A percentile compares a stretch with the other conserved stretches of the same genome.
Conservation (phyloP, 2,113 vertebrate species). For the Bos taurus region DNA sequence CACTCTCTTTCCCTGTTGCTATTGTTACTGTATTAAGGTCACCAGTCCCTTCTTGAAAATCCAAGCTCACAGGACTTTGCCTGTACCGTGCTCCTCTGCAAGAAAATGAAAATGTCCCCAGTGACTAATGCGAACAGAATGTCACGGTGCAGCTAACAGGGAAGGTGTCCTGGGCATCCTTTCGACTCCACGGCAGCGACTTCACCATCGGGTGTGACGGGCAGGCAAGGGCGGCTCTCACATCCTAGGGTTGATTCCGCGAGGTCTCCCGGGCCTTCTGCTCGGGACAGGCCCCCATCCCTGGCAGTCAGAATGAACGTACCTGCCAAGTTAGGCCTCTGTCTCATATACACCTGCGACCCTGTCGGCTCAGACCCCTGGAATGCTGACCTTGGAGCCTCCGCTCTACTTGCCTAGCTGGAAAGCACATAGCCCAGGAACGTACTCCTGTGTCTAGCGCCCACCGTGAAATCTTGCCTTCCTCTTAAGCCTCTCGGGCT, state of each 20-base stretch:
- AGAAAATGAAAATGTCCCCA: neutral
- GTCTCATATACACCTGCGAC: fast-evolving
- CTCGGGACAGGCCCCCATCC: neutral
- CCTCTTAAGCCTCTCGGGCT: neutral
- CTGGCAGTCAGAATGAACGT: fast-evolving
- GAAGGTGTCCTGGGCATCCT: neutral
- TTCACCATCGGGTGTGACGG: neutral
- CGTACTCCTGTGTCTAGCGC: neutral
- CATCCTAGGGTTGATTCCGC: fast-evolving
- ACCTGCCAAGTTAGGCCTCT: neutral
- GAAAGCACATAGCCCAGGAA: neutral
- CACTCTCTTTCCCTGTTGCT: neutral
- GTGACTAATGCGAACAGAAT: neutral
- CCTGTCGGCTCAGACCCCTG: neutral
- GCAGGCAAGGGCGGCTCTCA: neutral
- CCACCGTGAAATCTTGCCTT: neutral
- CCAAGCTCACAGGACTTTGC: neutral
- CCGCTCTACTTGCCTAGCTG: neutral
- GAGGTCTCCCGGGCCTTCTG: neutral
- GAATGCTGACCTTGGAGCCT: neutral
- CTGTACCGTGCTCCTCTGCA: neutral
- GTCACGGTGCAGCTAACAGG: neutral
- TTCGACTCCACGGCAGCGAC: neutral
- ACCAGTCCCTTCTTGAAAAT: neutral
- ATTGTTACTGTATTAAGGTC: neutral